Percentiles rank a stretch among this genome's conserved stretches.
phyloP scores from a whole-genome alignment of 1,140 invertebrate genomes.

The Cydia splendana region DNA sequence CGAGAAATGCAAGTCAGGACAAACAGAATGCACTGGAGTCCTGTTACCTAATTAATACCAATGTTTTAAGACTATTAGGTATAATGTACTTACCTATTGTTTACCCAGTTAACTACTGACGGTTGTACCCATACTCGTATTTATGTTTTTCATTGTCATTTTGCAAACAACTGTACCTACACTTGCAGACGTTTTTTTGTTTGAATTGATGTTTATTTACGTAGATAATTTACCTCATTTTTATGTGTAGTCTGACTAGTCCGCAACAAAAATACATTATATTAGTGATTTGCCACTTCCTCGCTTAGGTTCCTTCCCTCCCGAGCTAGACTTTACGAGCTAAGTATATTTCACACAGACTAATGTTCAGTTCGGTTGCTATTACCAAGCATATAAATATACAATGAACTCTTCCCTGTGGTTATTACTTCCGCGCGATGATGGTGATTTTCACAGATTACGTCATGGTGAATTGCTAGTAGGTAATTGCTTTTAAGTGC shows the following conservation, averaged over 20 bases:
- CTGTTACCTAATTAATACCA: too few species aligned
- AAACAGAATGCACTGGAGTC: too few species aligned
- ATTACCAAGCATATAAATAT: constrained; percentile 6
- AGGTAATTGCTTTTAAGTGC: neutral
- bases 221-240: too few species aligned
- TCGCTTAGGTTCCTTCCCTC: neutral
- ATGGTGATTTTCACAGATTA: neutral
- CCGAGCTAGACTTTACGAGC: neutral
- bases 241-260: neutral
- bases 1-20: too few species aligned
- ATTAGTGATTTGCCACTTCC: constrained; percentile 1
- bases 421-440: constrained; percentile 8
- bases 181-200: too few species aligned
- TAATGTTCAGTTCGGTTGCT: constrained; percentile 3
- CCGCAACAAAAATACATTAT: neutral
- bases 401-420: neutral
- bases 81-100: too few species aligned
- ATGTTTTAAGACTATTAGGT: too few species aligned
- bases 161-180: too few species aligned
- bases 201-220: too few species aligned
- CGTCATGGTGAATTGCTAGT: neutral
- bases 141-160: too few species aligned
- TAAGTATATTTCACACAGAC: neutral
- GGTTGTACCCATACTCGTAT: too few species aligned
- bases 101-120: too few species aligned